These are phyloP conservation scores for Ibycter americanus DNA, from an alignment of 2,797 vertebrate species.

Conservation along the genomic window DNA sequence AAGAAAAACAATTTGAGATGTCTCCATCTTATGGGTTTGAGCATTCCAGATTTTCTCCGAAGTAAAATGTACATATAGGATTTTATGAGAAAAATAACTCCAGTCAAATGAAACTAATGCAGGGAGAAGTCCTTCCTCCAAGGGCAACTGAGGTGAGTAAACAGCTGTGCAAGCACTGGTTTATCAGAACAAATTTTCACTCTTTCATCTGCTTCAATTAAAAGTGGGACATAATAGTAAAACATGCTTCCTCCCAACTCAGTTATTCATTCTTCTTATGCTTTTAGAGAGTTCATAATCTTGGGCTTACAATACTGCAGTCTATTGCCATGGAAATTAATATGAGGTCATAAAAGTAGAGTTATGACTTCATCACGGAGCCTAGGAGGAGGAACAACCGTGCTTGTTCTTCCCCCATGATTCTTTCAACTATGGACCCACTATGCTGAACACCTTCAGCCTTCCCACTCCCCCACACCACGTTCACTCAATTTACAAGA, in stretches of 20 bases:
- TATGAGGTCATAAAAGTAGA: conserved; percentile 46
- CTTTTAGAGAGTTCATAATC: conserved; percentile 10
- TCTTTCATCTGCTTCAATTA: conserved; percentile 32
- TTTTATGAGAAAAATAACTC: conserved; percentile 10
- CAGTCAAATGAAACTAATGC: not conserved
- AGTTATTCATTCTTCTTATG: not conserved
- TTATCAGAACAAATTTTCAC: conserved; percentile 24
- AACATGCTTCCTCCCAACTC: not conserved
- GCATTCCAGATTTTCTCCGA: not conserved
- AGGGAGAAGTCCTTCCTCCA: not conserved
- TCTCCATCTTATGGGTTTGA: not conserved
- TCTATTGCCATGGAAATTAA: conserved; percentile 35
- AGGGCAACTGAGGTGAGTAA: not conserved
- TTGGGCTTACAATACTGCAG: not conserved
- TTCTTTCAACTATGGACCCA: not conserved
- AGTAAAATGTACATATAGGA: not conserved
- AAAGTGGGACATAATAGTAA: conserved; percentile 9
- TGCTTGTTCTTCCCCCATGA: not conserved
- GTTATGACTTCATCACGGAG: conserved; percentile 31
- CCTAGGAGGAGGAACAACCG: not conserved
- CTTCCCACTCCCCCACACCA: not conserved
- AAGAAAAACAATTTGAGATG: not conserved
- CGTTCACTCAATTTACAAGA: rapidly evolving
- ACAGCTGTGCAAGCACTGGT: not conserved
- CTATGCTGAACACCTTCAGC: not conserved